Base-by-base conservation (phyloP, 2,113 vertebrate species). In the Pogonocichla stellata region DNA sequence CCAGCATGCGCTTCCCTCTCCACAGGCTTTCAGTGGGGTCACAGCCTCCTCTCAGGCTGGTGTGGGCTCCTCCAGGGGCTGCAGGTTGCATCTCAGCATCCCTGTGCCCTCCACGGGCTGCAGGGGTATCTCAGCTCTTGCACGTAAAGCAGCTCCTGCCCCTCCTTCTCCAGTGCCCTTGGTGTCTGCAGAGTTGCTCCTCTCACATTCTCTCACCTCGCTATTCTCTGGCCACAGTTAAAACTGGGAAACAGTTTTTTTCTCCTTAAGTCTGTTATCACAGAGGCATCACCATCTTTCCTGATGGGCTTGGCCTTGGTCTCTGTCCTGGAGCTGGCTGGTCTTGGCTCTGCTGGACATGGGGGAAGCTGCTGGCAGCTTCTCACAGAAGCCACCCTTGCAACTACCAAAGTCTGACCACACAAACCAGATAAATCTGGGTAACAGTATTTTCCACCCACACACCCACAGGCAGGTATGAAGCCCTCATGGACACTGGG, bases 21-120 rank as follows among this genome's bases (percentile, higher is more conserved):
- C 25, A 25, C 0, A 0, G 36, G 20, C 25, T n/a, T 65, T 5
- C 34, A 3, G 0, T 0, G 0, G 60, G 51, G 0, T 48, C 60
- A 20, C 34, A 58, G 25, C 6, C 51, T 34, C 33, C 7, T 67
- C 13, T 67, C 13, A 4, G 53, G 51, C 20, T 6, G 5, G 2
- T 0, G 0, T 50, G 61, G 43, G 43, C 43, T 34, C 19, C 31
- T 42, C 16, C 51, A 31, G 42, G 42, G 12, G n/a, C 60, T 80
- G 53, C 64, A 80, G 64, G 22, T 33, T 33, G 28, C 3, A 48
- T 48, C 42, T 48, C 64, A 38, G 51, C 40, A 20, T 9, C 51
- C n/a, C 20, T 3, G 8, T 45, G 50, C 10, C 48, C 38, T 56
- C 40, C 51, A 13, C 1, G 28, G 73, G 19, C n/a, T 60, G 36